phyloP scores from a whole-genome alignment of 2,797 vertebrate species.

The Leucoraja ocellata region DNA sequence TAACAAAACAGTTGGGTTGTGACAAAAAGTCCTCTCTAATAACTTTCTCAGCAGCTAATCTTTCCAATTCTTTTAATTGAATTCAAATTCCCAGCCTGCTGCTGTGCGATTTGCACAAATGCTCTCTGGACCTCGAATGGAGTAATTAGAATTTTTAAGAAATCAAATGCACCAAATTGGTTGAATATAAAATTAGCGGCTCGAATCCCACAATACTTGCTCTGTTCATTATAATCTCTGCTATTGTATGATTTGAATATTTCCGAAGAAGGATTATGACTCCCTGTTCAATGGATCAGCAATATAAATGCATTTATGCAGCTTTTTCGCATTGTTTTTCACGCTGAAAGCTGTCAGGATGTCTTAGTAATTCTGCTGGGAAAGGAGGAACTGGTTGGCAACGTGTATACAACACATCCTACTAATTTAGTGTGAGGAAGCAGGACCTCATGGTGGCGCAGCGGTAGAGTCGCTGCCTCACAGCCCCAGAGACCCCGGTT shows the following conservation, averaged over 20 bases:
- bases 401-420: not conserved
- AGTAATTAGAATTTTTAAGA: not conserved
- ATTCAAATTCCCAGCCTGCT: not conserved
- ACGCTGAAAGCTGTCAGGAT: not conserved
- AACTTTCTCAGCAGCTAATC: not conserved
- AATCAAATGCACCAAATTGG: not conserved
- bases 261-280: not conserved
- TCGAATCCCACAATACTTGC: not conserved
- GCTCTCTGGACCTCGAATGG: not conserved
- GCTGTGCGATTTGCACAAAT: not conserved
- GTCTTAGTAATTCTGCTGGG: not conserved
- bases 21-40: not conserved
- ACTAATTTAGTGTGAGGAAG: not conserved
- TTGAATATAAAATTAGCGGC: not conserved
- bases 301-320: not conserved
- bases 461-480: too few relatives aligned
- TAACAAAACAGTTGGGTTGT: not conserved
- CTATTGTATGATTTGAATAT: not conserved
- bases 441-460: too few relatives aligned
- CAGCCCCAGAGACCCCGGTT: too few relatives aligned
- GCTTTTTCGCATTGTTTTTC: not conserved
- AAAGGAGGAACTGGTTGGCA: conserved; percentile 17
- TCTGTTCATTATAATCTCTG: not conserved
- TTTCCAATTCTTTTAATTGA: not conserved
- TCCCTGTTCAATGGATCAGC: not conserved